Evolutionary conservation across 2,888 invertebrate species (phyloP).

Genomic region (Leptinotarsa rubiginosa): DNA sequence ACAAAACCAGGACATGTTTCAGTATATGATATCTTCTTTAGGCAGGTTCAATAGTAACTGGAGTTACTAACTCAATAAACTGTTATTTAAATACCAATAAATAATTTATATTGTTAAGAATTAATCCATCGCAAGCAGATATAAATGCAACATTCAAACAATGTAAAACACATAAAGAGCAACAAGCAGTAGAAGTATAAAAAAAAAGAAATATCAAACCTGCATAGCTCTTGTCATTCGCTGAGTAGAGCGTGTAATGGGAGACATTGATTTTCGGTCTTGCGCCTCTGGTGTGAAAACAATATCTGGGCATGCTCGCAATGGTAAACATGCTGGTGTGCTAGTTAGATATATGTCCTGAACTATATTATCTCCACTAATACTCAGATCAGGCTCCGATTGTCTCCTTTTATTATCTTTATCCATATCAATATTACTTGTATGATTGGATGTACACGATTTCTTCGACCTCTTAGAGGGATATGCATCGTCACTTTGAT

Average conservation of each 20-base stretch:
- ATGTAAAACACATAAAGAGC: slow-evolving; percentile 30
- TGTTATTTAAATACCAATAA: no score
- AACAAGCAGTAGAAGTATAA: slow-evolving; percentile 49
- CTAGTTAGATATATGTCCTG: slow-evolving; percentile 60
- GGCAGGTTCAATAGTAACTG: no score
- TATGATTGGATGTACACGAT: slow-evolving; percentile 24
- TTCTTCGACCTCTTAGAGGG: slow-evolving; percentile 43
- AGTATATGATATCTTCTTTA: no score
- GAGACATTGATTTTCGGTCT: slow-evolving; percentile 85
- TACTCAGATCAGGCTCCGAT: slow-evolving; percentile 59
- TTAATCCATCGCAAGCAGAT: background rate
- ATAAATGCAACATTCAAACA: slow-evolving; percentile 22
- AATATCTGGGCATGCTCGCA: slow-evolving; percentile 51
- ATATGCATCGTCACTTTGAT: slow-evolving; percentile 54
- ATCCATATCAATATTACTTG: slow-evolving; percentile 1
- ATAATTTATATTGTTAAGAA: no score
- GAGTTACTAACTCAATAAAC: no score
- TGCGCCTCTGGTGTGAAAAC: slow-evolving; percentile 68
- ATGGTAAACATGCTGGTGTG: slow-evolving; percentile 63
- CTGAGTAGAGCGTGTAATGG: slow-evolving; percentile 88
- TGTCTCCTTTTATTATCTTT: slow-evolving; percentile 50
- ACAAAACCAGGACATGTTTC: no score
- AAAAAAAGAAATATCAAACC: slow-evolving; percentile 67
- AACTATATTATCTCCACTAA: slow-evolving; percentile 38
- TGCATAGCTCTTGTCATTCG: slow-evolving; percentile 90